Evolutionary conservation across 2,888 invertebrate genomes (phyloP), one percentile per base, ranked within the genome.

Genomic region (Nasonia oneida): DNA sequence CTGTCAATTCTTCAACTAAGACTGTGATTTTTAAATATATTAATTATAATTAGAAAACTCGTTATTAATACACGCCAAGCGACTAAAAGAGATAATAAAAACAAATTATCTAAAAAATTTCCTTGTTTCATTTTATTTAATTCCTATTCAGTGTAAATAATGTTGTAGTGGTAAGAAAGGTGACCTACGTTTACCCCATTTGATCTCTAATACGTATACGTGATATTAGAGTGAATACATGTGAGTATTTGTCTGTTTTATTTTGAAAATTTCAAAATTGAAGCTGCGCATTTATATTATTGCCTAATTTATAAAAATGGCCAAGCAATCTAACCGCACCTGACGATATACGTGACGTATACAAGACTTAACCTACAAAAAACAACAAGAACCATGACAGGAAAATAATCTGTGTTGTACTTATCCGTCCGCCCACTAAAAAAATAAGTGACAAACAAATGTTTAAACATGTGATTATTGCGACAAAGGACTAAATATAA

Each of bases 1-100:
- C 92, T 93, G 93, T 93, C 93, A 93, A 93, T 93, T 93, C 92
- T 93, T 93, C 92, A 93, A 93, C 92, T 93, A 93, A 93, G 93
- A 93, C 93, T 93, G 93, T 93, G 93, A 93, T 93, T 93, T 93
- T 93, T 92, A 92, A 93, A 92, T 92, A 92, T 92, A 92, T 90
- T 92, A 92, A 91, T 90, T 91, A 90, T 92, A 92, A 90, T 91
- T 92, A 93, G 91, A 91, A 90, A 85, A 87, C 91, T 91, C 91
- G 90, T 91, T 89, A 90, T 91, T 90, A 90, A 91, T 92, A 91
- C 90, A 90, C 91, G 91, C 91, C 91, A 90, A 92, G 91, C 91
- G 89, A 92, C 89, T 91, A 92, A 86, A 87, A 91, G 90, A 91
- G 89, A 89, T 91, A 92, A 91, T 91, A 92, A 92, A 91, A 87